A percentile compares a stretch with the other conserved stretches of the same genome.
Conservation (phyloP, 1,140 invertebrate genomes). For the Dendrolimus punctatus region DNA sequence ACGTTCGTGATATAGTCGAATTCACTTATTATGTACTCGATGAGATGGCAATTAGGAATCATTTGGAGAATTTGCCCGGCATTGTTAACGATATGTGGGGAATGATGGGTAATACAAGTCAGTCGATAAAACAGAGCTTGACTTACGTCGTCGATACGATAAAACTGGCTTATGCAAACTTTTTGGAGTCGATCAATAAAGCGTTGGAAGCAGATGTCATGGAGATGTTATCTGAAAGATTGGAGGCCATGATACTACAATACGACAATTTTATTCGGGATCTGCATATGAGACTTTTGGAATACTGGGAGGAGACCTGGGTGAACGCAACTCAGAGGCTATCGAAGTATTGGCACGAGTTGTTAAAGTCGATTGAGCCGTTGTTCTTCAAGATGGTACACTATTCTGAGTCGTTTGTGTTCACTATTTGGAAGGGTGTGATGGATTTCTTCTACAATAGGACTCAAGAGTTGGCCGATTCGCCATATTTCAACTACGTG, state of each 20-base stretch:
- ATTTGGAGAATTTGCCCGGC: constrained; percentile 83
- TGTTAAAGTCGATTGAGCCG: constrained; percentile 82
- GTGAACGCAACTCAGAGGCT: constrained; percentile 74
- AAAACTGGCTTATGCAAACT: constrained; percentile 79
- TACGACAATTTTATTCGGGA: constrained; percentile 86
- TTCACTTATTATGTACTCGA: constrained; percentile 80
- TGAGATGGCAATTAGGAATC: constrained; percentile 83
- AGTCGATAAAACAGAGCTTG: constrained; percentile 82
- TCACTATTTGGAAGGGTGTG: constrained; percentile 81
- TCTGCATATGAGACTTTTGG: constrained; percentile 82
- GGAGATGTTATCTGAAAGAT: constrained; percentile 76
- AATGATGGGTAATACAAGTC: constrained; percentile 86
- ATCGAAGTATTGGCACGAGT: constrained; percentile 79
- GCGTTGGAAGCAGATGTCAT: constrained; percentile 82
- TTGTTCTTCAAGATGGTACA: constrained; percentile 82
- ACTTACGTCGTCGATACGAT: constrained; percentile 82
- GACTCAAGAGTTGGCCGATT: constrained; percentile 83
- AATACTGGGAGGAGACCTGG: constrained; percentile 83
- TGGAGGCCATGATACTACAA: constrained; percentile 80
- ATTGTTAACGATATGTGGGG: constrained; percentile 87
- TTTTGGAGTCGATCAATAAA: constrained; percentile 77
- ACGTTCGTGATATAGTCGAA: constrained; percentile 82
- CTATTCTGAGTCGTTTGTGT: constrained; percentile 81
- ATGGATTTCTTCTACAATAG: constrained; percentile 86
- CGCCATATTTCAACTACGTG: constrained; percentile 84